Evolutionary conservation across 2,888 invertebrate genomes (phyloP).

Genomic region (Tetragonisca angustula): DNA sequence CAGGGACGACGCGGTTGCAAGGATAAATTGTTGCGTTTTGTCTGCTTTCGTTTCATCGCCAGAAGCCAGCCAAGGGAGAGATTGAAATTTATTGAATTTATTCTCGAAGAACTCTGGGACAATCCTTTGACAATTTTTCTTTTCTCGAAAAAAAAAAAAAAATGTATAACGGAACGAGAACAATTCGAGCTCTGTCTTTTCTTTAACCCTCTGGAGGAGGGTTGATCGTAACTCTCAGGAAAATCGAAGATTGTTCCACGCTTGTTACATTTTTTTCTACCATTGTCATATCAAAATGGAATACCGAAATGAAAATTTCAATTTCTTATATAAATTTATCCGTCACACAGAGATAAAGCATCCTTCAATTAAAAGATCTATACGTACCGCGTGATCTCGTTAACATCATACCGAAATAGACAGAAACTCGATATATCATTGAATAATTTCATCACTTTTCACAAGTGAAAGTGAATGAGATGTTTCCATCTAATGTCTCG

Average conservation of each 20-base stretch:
- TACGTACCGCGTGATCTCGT: neutral
- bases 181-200: neutral
- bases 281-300: too few species aligned
- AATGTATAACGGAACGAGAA: neutral
- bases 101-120: neutral
- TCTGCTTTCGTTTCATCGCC: neutral
- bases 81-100: neutral
- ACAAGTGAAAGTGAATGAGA: neutral
- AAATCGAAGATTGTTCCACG: neutral
- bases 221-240: neutral
- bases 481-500: neutral
- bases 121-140: neutral
- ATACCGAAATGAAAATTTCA: too few species aligned
- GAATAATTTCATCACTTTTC: neutral
- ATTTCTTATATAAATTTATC: neutral
- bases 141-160: neutral
- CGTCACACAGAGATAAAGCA: neutral
- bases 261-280: neutral
- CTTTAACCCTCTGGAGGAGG: neutral
- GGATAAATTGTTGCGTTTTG: conserved; percentile 3
- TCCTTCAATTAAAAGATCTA: neutral
- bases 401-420: too few species aligned
- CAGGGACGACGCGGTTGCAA: neutral
- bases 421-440: too few species aligned
- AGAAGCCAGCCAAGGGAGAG: neutral